Evolutionary conservation across 92 coral and sea anemone species (phyloP).

Genomic region (Palythoa heliodiscus): DNA sequence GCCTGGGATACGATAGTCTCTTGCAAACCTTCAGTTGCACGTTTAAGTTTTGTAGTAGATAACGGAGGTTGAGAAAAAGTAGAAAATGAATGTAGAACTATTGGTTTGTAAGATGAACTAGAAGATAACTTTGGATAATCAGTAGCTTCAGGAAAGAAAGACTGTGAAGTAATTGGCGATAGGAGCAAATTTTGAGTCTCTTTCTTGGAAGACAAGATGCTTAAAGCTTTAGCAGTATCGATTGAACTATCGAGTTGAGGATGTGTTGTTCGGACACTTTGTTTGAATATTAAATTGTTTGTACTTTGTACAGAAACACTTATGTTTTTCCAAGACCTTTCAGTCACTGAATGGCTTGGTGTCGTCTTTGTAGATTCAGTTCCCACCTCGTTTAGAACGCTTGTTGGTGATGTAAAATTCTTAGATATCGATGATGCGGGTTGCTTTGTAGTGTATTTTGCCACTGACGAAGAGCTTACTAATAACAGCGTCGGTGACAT

Average conservation of each 20-base stretch:
- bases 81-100: no score
- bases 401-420: not conserved
- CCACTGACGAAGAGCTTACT: not conserved
- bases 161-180: not conserved
- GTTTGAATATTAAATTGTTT: not conserved
- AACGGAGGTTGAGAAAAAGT: no score
- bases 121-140: no score
- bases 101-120: no score
- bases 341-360: not conserved
- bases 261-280: not conserved
- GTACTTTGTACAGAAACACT: not conserved
- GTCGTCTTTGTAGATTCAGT: not conserved
- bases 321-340: not conserved
- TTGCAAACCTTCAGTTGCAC: no score
- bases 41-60: no score
- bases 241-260: not conserved
- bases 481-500: not conserved
- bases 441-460: not conserved
- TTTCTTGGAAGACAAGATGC: not conserved
- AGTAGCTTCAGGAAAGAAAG: no score
- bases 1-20: not conserved
- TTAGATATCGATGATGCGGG: not conserved
- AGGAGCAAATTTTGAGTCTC: not conserved
- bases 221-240: not conserved
- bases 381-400: not conserved